Conservation (phyloP, 2,113 vertebrate species). For the Chinchilla lanigera region DNA sequence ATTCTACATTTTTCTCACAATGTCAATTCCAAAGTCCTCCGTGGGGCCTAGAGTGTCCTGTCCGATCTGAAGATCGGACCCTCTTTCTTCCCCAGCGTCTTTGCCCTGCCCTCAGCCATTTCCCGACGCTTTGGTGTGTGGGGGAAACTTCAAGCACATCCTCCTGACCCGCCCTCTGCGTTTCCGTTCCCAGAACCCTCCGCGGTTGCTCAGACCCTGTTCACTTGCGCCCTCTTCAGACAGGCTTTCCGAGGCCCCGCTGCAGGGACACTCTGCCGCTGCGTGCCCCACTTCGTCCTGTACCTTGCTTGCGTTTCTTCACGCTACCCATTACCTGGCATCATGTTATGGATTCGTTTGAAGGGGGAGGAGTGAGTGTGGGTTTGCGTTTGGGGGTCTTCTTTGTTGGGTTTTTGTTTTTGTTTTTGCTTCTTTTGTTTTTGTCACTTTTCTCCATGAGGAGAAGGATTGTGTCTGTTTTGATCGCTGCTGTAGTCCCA, state of each 20-base stretch:
- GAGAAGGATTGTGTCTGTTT: slow-evolving; percentile 55
- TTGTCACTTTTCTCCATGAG: neutral
- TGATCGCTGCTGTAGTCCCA: neutral
- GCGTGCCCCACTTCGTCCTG: neutral
- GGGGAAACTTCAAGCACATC: neutral
- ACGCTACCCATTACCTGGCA: neutral
- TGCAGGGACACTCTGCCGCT: no score
- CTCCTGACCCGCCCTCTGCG: neutral
- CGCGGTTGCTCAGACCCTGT: neutral
- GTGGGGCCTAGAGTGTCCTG: neutral
- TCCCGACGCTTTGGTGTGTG: neutral
- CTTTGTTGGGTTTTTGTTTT: neutral
- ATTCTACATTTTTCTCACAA: neutral
- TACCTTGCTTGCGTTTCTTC: neutral
- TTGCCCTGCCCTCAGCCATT: neutral
- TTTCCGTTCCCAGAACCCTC: neutral
- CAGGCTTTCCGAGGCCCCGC: neutral
- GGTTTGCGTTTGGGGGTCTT: neutral
- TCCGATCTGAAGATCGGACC: neutral
- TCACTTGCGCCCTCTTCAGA: neutral
- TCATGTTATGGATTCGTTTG: neutral
- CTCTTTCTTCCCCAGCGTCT: neutral
- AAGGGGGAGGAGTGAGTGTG: neutral
- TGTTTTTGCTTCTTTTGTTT: neutral
- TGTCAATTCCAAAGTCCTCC: neutral